Percentiles rank a stretch among this genome's conserved stretches.
Evolutionary conservation across 2,113 vertebrate species (phyloP).

Genomic region (Microtus richardsoni): DNA sequence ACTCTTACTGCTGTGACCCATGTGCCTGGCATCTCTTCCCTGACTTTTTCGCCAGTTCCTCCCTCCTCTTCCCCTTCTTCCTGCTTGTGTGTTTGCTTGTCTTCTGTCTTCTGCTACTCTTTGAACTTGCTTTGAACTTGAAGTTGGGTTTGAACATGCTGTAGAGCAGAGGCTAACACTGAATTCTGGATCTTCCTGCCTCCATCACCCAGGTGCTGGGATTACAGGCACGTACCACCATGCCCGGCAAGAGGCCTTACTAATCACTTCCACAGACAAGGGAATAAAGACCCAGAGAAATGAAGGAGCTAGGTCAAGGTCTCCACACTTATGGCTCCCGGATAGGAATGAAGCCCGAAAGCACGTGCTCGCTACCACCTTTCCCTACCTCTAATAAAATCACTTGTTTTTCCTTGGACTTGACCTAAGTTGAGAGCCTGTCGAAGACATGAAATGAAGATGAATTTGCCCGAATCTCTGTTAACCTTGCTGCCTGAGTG

Average conservation of each 20-base stretch:
- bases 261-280: conserved; percentile 49
- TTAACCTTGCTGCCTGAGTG: conserved; percentile 26
- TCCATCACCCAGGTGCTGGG: not conserved
- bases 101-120: not conserved
- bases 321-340: not conserved
- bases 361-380: not conserved
- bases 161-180: not conserved
- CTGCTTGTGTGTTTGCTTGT: too few relatives aligned
- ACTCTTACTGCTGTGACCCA: not conserved
- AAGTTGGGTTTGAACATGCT: not conserved
- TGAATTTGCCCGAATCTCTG: conserved; percentile 54
- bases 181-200: not conserved
- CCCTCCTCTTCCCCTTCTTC: not conserved
- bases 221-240: not conserved
- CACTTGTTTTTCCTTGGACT: conserved; percentile 56
- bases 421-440: conserved; percentile 68
- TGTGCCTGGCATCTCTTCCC: not conserved
- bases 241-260: not conserved
- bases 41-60: not conserved
- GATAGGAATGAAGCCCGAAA: not conserved
- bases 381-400: conserved; percentile 29
- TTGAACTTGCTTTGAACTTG: not conserved
- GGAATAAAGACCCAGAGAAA: conserved; percentile 54
- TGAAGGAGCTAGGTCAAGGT: conserved; percentile 59
- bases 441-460: conserved; percentile 73